phyloP scores from a whole-genome alignment of 2,797 vertebrate species.

The Okamejei kenojei region DNA sequence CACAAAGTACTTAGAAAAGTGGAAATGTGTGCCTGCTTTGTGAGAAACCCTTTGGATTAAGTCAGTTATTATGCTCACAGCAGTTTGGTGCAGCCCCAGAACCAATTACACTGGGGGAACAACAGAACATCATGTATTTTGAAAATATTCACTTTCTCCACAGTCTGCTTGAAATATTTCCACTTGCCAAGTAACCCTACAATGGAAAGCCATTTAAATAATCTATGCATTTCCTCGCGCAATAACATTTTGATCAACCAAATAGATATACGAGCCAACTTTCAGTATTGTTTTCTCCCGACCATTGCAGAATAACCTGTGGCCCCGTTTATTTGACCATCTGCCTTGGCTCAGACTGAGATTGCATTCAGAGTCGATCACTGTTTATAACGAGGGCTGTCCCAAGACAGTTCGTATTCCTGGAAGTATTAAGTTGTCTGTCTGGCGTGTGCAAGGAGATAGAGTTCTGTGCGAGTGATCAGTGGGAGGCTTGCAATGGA shows the following conservation, averaged over 20 bases:
- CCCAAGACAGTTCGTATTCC: background rate
- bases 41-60: background rate
- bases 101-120: background rate
- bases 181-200: background rate
- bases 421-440: constrained; percentile 29
- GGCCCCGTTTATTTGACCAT: background rate
- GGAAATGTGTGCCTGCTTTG: background rate
- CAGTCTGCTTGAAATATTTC: background rate
- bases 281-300: background rate
- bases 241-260: background rate
- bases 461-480: background rate
- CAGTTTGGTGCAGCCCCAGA: background rate
- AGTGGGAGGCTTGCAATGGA: background rate
- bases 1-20: background rate
- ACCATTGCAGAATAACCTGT: background rate
- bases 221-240: background rate
- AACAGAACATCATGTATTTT: background rate
- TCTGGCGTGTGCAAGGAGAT: background rate
- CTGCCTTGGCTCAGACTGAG: constrained; percentile 2
- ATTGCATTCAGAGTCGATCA: constrained; percentile 11
- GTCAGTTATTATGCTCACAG: background rate
- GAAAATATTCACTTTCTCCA: background rate
- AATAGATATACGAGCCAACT: too few relatives aligned
- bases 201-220: background rate
- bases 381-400: constrained; percentile 13